Percentiles rank a stretch among this genome's conserved stretches.
Conservation (phyloP, 2,888 invertebrate genomes). For the Anarsia innoxiella region DNA sequence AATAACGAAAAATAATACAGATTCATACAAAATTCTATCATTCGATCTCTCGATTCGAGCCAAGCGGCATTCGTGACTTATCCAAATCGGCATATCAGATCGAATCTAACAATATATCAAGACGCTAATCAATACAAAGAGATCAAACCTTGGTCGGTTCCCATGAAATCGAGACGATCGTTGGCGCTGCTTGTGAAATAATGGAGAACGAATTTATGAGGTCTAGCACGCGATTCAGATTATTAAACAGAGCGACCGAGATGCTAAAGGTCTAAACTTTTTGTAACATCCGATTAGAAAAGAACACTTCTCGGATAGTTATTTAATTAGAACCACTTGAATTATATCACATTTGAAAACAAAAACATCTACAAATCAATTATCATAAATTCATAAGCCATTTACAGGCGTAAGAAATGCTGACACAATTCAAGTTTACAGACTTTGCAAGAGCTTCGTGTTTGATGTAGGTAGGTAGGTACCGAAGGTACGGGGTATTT, state of each 20-base stretch:
- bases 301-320: too few relatives aligned
- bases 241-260: neutral
- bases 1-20: neutral
- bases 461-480: too few relatives aligned
- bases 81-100: constrained; percentile 40
- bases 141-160: constrained; percentile 41
- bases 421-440: too few relatives aligned
- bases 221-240: constrained; percentile 23
- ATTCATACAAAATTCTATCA: constrained; percentile 10
- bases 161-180: constrained; percentile 41
- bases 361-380: too few relatives aligned
- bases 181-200: constrained; percentile 36
- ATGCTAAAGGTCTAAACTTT: too few relatives aligned
- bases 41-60: constrained; percentile 14
- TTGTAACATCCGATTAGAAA: too few relatives aligned
- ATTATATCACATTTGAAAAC: too few relatives aligned
- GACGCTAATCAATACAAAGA: constrained; percentile 41
- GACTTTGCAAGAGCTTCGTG: too few relatives aligned
- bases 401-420: too few relatives aligned
- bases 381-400: too few relatives aligned
- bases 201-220: constrained; percentile 25
- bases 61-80: constrained; percentile 32
- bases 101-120: constrained; percentile 42
- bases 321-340: too few relatives aligned
- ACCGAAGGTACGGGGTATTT: too few relatives aligned